Conservation (phyloP, 2,797 vertebrate genomes). For the Crax fasciolata region DNA sequence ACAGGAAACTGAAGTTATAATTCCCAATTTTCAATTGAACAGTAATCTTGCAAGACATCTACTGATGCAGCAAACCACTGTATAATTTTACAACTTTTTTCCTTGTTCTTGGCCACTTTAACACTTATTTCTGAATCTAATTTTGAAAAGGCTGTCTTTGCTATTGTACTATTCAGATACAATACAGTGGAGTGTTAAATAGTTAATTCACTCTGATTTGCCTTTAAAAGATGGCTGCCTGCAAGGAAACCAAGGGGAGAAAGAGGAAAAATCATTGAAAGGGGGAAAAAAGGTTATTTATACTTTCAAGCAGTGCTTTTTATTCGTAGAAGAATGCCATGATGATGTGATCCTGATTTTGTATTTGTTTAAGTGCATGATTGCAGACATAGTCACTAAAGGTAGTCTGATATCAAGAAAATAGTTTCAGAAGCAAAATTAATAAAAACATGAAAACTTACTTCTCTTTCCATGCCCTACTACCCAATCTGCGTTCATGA, state of each 20-base stretch:
- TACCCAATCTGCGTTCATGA: neutral
- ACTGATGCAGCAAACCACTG: neutral
- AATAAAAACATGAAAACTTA: neutral
- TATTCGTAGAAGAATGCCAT: neutral
- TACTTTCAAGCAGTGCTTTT: fast-evolving
- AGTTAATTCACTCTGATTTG: neutral
- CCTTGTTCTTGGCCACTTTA: neutral
- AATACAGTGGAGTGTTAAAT: neutral
- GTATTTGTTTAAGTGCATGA: neutral
- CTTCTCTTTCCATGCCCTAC: neutral
- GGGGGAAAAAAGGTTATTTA: neutral
- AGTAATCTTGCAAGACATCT: neutral
- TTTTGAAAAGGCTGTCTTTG: neutral
- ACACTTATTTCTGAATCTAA: neutral
- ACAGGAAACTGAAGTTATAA: neutral
- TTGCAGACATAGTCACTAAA: neutral
- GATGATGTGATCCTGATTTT: neutral
- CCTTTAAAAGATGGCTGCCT: neutral
- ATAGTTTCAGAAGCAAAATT: neutral
- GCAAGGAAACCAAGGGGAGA: neutral
- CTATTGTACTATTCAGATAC: neutral
- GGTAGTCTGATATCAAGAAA: neutral
- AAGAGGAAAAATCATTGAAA: neutral
- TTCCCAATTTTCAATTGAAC: neutral
- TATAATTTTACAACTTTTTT: neutral